These are phyloP conservation scores for Tonatia bakeri DNA, from an alignment of 2,113 vertebrate species.

Conservation along the genomic window DNA sequence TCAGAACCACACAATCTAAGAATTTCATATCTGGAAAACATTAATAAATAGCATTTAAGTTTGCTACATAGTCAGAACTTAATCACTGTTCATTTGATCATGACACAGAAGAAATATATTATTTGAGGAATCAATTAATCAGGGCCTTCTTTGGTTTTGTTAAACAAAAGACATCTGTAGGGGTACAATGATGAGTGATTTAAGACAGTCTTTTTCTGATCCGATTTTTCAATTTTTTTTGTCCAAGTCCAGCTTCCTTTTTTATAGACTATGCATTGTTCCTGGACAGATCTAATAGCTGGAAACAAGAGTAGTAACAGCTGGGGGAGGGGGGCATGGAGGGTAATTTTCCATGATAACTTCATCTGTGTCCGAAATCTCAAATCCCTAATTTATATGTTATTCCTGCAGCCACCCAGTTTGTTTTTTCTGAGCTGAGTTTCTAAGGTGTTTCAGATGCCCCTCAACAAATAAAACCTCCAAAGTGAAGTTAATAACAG, in stretches of 20 bases:
- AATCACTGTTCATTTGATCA: neutral
- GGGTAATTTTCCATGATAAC: neutral
- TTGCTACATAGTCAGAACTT: neutral
- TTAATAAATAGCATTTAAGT: neutral
- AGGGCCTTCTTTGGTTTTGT: neutral
- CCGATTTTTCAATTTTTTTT: neutral
- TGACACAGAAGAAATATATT: neutral
- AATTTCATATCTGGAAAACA: neutral
- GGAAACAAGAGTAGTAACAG: neutral
- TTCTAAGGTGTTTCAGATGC: neutral
- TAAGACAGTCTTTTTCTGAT: neutral
- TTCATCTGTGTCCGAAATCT: slow-evolving; percentile 14
- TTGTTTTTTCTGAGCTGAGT: neutral
- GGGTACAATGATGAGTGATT: neutral
- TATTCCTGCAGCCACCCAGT: neutral
- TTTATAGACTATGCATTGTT: neutral
- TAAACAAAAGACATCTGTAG: neutral
- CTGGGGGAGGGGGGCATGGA: no score
- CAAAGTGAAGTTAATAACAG: neutral
- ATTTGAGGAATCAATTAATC: neutral
- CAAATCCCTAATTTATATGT: neutral
- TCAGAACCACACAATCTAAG: neutral
- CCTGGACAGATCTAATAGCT: neutral
- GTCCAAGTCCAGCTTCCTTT: neutral
- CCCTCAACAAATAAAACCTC: slow-evolving; percentile 26